Conservation (phyloP, 2,888 invertebrate species). For the Zaprionus lineosus region DNA sequence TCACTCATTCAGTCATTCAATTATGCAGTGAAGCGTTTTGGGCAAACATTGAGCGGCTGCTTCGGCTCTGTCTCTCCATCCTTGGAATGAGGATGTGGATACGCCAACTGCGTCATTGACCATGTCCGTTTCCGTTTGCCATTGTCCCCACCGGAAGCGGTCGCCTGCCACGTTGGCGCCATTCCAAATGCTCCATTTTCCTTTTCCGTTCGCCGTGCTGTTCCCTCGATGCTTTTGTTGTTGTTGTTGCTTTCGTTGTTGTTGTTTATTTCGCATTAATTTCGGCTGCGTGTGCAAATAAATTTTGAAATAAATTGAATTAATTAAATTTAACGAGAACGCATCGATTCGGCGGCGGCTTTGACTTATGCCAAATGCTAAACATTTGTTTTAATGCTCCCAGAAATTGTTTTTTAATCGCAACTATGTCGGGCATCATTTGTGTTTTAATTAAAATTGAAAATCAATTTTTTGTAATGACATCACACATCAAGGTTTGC, state of each 20-base stretch:
- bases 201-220: conserved; percentile 15
- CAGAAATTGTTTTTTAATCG: conserved; percentile 69
- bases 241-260: conserved; percentile 19
- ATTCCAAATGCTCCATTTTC: conserved; percentile 2
- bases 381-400: conserved; percentile 31
- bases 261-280: conserved; percentile 77
- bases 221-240: conserved; percentile 14
- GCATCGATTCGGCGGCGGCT: conserved; percentile 56
- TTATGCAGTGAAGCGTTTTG: conserved; percentile 66
- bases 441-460: conserved; percentile 55
- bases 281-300: conserved; percentile 80
- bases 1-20: conserved; percentile 51
- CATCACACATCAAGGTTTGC: too few species aligned
- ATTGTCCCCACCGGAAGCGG: conserved; percentile 50
- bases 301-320: conserved; percentile 77
- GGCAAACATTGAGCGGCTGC: conserved; percentile 45
- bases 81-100: conserved; percentile 27
- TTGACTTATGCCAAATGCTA: conserved; percentile 56
- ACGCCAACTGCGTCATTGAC: conserved; percentile 36
- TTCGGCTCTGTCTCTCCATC: not conserved
- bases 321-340: conserved; percentile 70
- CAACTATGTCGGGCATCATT: conserved; percentile 44
- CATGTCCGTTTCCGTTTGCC: conserved; percentile 62
- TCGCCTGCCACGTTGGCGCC: conserved; percentile 29
- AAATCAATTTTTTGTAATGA: too few species aligned